These are phyloP conservation scores for Sminthurides bifidus DNA, from an alignment of 1,140 invertebrate species.

Conservation along the genomic window DNA sequence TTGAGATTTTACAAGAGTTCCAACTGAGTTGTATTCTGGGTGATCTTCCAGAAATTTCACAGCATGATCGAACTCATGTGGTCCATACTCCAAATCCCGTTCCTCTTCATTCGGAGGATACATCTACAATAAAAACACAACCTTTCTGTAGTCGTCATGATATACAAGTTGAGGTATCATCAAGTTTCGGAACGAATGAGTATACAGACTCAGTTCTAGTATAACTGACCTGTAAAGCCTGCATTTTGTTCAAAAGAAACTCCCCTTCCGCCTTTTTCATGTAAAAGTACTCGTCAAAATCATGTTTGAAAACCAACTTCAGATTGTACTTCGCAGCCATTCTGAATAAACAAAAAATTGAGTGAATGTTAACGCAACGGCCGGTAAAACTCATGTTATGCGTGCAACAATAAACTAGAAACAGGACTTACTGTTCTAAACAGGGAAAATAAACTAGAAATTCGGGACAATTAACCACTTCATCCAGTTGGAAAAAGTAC, in stretches of 20 bases:
- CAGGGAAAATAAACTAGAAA: conserved; percentile 90
- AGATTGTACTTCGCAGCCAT: conserved; percentile 70
- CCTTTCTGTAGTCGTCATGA: neutral
- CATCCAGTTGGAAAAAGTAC: conserved; percentile 91
- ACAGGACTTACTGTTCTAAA: conserved; percentile 51
- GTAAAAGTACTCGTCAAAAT: conserved; percentile 72
- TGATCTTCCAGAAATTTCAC: conserved; percentile 46
- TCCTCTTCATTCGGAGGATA: conserved; percentile 48
- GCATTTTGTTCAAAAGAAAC: conserved; percentile 58
- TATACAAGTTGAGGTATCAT: neutral
- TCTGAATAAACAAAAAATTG: conserved; percentile 40
- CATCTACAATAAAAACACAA: conserved; percentile 40
- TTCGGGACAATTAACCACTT: conserved; percentile 95
- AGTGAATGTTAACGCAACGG: too few relatives aligned
- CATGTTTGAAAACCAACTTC: conserved; percentile 56
- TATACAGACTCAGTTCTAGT: neutral
- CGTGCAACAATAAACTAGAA: neutral
- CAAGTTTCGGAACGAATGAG: neutral
- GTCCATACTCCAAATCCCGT: conserved; percentile 44
- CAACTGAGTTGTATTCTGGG: conserved; percentile 43
- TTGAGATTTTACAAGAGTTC: conserved; percentile 75
- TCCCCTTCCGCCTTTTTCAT: conserved; percentile 48
- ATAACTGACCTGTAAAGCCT: conserved; percentile 52
- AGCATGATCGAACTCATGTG: conserved; percentile 62
- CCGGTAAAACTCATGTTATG: neutral